phyloP scores from a whole-genome alignment of 2,888 invertebrate genomes.

The Acanthosepion pharaonis region DNA sequence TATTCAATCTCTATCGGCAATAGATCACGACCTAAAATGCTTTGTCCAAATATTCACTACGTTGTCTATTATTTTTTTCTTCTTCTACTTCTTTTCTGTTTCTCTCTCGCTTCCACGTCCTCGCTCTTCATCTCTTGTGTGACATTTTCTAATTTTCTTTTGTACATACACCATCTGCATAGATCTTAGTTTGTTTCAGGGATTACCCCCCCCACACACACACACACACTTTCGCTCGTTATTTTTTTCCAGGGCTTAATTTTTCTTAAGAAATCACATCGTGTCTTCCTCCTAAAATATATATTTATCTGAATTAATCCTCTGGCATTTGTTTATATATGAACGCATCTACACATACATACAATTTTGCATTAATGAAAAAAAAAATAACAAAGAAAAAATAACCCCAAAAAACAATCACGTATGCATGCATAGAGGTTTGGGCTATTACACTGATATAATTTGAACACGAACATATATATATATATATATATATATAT shows the following conservation, averaged over 20 bases:
- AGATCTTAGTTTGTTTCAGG: not conserved
- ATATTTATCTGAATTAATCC: constrained; percentile 4
- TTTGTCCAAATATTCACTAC: not conserved
- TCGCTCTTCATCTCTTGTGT: not conserved
- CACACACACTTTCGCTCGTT: no score
- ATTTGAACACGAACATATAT: not conserved
- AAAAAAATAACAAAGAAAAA: no score
- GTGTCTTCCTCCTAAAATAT: not conserved
- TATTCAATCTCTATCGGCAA: not conserved
- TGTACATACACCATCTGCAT: not conserved
- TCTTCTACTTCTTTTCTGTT: not conserved
- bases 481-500: not conserved
- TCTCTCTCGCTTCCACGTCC: not conserved
- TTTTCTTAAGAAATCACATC: not conserved
- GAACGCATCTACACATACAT: not conserved
- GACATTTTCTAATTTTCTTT: not conserved
- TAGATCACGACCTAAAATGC: not conserved
- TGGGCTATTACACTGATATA: not conserved
- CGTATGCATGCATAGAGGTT: not conserved
- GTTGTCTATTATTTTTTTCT: not conserved
- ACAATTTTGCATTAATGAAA: not conserved
- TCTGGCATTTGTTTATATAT: not conserved
- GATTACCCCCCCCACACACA: accelerated
- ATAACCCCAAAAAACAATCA: not conserved
- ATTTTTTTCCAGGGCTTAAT: not conserved